These are phyloP conservation scores for Periophthalmodon schlosseri DNA, from an alignment of 2,113 vertebrate species.

Conservation along the genomic window DNA sequence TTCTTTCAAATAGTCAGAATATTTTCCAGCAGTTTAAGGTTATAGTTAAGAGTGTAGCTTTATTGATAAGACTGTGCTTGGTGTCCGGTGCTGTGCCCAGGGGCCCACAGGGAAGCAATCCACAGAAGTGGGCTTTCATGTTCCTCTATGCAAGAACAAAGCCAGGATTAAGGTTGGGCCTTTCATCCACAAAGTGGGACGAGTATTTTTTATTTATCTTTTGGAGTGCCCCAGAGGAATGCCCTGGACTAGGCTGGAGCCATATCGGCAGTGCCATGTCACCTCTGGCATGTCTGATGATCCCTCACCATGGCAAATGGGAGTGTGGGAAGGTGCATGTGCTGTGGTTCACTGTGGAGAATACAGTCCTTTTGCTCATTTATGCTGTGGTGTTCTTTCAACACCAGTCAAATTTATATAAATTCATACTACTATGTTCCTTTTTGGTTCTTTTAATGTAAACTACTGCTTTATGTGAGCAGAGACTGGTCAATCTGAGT, in stretches of 20 bases:
- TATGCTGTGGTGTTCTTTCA: constrained; percentile 2
- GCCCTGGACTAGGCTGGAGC: constrained; percentile 34
- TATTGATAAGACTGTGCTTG: constrained; percentile 84
- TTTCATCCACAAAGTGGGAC: constrained; percentile 76
- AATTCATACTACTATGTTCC: constrained; percentile 40
- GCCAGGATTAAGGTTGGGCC: constrained; percentile 76
- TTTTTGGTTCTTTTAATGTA: constrained; percentile 41
- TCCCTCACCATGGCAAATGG: constrained; percentile 53
- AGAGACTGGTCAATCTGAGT: constrained; percentile 53
- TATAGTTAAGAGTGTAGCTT: constrained; percentile 80
- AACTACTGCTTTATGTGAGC: constrained; percentile 59
- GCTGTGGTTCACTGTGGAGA: not conserved
- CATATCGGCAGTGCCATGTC: constrained; percentile 62
- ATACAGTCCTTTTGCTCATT: not conserved
- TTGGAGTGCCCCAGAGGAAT: constrained; percentile 50
- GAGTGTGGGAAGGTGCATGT: constrained; percentile 68
- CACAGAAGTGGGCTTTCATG: constrained; percentile 84
- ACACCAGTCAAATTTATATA: constrained; percentile 23
- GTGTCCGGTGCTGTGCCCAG: constrained; percentile 69
- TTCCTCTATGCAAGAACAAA: constrained; percentile 85
- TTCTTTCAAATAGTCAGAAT: constrained; percentile 86
- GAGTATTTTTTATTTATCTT: constrained; percentile 58
- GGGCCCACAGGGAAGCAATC: constrained; percentile 76
- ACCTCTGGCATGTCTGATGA: constrained; percentile 54
- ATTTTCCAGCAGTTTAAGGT: constrained; percentile 83